Evolutionary conservation across 2,797 vertebrate species (phyloP).

Genomic region (Mormyrus hasselquistii): DNA sequence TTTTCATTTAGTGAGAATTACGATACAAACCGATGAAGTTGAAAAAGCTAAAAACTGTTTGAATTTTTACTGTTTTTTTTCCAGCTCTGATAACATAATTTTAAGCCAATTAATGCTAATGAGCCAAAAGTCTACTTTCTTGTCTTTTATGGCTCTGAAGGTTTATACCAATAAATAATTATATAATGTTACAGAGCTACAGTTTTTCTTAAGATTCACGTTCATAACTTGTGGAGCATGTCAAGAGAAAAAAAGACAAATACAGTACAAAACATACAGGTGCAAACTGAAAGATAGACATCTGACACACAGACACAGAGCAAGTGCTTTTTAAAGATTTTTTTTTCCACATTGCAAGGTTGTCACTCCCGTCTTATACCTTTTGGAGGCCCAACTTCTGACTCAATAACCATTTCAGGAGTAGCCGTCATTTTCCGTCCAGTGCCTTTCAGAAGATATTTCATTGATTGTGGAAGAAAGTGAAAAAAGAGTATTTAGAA

Average conservation of each 20-base stretch:
- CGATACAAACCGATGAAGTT: background rate
- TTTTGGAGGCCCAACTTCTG: conserved; percentile 58
- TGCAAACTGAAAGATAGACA: background rate
- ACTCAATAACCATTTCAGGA: conserved; percentile 53
- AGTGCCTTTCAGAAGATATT: background rate
- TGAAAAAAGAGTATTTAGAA: background rate
- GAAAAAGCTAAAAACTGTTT: background rate
- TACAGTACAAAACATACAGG: background rate
- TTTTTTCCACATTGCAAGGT: background rate
- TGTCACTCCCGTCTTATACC: conserved; percentile 19
- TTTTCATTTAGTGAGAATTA: background rate
- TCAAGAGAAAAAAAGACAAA: background rate
- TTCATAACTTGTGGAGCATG: background rate
- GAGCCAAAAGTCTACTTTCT: background rate
- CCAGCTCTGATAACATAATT: background rate
- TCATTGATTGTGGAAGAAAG: background rate
- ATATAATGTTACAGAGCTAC: background rate
- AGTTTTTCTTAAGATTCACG: background rate
- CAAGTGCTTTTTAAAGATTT: background rate
- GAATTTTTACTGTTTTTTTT: background rate
- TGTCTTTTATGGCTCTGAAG: background rate
- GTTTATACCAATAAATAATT: background rate
- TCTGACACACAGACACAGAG: background rate
- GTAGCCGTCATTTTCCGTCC: conserved; percentile 36
- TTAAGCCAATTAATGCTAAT: background rate